phyloP scores from a whole-genome alignment of 2,888 invertebrate genomes.

The Lymantria dispar region DNA sequence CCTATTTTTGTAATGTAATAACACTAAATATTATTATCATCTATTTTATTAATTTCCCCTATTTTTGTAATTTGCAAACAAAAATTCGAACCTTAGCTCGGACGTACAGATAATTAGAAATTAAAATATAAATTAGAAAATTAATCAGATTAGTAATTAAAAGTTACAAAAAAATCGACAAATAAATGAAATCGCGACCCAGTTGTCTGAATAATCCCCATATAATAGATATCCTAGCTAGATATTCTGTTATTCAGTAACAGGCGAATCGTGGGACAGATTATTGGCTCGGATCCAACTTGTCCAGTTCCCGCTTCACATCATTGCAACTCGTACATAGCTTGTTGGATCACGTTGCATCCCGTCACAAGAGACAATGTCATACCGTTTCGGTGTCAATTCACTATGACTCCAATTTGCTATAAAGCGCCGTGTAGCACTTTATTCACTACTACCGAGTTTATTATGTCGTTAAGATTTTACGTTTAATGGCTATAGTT shows the following conservation, averaged over 20 bases:
- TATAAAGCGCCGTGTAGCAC: conserved; percentile 26
- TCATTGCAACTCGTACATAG: conserved; percentile 28
- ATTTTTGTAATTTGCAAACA: too few species aligned
- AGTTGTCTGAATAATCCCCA: conserved; percentile 48
- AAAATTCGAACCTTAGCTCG: too few species aligned
- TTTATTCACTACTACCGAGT: conserved; percentile 12
- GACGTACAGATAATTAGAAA: too few species aligned
- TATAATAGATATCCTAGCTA: conserved; percentile 37
- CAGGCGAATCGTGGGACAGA: conserved; percentile 44
- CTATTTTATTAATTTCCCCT: too few species aligned
- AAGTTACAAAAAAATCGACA: too few species aligned
- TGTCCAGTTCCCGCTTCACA: conserved; percentile 38
- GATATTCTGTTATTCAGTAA: conserved; percentile 46
- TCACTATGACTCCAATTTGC: conserved; percentile 43
- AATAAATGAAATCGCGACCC: conserved; percentile 47
- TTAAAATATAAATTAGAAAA: too few species aligned
- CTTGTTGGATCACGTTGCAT: conserved; percentile 35
- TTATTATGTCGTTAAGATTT: conserved; percentile 31
- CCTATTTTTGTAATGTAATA: too few species aligned
- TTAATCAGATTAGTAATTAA: too few species aligned
- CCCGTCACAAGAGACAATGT: conserved; percentile 45
- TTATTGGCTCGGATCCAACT: conserved; percentile 61
- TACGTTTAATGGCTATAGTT: conserved; percentile 21
- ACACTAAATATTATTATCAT: too few species aligned
- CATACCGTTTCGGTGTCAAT: conserved; percentile 36